Evolutionary conservation across 2,888 invertebrate species (phyloP).

Genomic region (Euzophera pinguis): DNA sequence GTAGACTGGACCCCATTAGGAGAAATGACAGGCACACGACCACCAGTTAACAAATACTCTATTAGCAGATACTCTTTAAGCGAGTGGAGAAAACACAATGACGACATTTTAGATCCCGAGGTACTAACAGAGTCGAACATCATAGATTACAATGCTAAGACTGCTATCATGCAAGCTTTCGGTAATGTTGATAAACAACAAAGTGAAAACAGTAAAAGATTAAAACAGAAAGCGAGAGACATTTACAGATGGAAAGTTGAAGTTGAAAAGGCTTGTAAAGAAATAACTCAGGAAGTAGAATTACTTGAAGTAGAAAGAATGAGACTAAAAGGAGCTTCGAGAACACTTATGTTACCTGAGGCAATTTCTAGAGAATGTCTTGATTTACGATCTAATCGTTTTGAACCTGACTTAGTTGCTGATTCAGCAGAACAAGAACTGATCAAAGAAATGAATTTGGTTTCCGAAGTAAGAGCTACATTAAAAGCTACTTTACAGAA

Average conservation of each 20-base stretch:
- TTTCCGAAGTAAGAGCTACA: conserved; percentile 83
- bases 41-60: conserved; percentile 87
- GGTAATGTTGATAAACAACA: conserved; percentile 84
- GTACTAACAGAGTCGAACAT: conserved; percentile 77
- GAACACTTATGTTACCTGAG: conserved; percentile 84
- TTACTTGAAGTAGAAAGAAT: conserved; percentile 83
- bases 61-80: conserved; percentile 85
- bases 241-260: conserved; percentile 88
- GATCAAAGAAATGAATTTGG: conserved; percentile 86
- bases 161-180: conserved; percentile 82
- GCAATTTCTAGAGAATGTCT: conserved; percentile 88
- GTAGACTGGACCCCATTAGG: conserved; percentile 86
- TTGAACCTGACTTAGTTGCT: conserved; percentile 86
- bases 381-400: conserved; percentile 83
- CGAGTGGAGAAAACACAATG: conserved; percentile 85
- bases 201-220: conserved; percentile 81
- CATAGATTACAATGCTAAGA: conserved; percentile 81
- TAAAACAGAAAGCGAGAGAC: conserved; percentile 83
- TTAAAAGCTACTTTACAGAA: conserved; percentile 82
- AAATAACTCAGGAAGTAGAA: conserved; percentile 85
- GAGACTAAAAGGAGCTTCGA: conserved; percentile 83
- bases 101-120: conserved; percentile 69
- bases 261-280: conserved; percentile 83
- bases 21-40: conserved; percentile 85
- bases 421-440: conserved; percentile 89